Conservation (phyloP, 2,113 vertebrate genomes). For the Festucalex cinctus region DNA sequence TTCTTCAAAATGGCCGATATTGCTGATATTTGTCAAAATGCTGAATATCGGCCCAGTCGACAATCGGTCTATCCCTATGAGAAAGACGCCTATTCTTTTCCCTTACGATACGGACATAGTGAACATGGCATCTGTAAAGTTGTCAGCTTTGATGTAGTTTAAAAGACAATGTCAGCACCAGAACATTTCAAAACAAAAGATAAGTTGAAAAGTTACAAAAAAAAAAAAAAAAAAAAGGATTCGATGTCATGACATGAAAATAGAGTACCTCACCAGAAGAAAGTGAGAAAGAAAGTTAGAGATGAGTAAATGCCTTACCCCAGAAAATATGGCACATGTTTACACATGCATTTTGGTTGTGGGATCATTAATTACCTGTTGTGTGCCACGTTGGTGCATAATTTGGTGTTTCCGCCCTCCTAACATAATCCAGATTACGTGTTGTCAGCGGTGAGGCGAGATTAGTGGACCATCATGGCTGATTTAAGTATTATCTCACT, state of each 20-base stretch:
- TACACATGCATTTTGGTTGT: neutral
- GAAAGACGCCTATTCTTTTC: too few relatives aligned
- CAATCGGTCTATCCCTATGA: too few relatives aligned
- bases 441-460: conserved; percentile 39
- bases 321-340: neutral
- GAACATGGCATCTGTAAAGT: neutral
- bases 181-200: neutral
- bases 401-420: conserved; percentile 27
- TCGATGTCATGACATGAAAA: too few relatives aligned
- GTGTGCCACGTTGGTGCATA: conserved; percentile 25
- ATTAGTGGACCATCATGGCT: conserved; percentile 48
- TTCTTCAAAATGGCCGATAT: too few relatives aligned
- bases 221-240: neutral
- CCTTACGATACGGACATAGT: neutral
- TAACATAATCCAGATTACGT: conserved; percentile 66
- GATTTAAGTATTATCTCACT: conserved; percentile 50
- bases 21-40: too few relatives aligned
- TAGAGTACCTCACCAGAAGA: neutral
- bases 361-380: conserved; percentile 39
- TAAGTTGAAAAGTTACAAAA: neutral
- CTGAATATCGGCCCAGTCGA: too few relatives aligned
- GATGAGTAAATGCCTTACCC: neutral
- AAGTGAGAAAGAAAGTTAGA: neutral
- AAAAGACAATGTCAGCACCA: neutral
- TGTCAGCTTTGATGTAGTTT: neutral